Conservation (phyloP, 37 sponge, comb jelly and placozoan genomes). For the Corticium candelabrum region DNA sequence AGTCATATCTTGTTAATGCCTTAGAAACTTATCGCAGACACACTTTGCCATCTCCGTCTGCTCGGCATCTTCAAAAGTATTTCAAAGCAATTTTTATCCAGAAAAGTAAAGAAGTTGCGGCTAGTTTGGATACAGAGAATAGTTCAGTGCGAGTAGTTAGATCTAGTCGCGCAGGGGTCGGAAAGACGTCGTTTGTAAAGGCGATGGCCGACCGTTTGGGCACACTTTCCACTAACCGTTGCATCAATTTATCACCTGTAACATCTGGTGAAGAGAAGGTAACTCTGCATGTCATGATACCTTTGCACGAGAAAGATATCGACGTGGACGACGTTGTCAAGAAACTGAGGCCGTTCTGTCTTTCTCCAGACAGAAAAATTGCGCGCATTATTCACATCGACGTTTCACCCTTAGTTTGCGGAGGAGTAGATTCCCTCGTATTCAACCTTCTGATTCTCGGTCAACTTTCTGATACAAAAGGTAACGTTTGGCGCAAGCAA, state of each 20-base stretch:
- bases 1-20: neutral
- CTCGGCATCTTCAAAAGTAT: neutral
- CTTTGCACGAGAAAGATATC: conserved; percentile 48
- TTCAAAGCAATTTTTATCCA: neutral
- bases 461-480: conserved; percentile 31
- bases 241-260: neutral
- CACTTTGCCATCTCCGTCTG: neutral
- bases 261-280: too few relatives aligned
- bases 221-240: too few relatives aligned
- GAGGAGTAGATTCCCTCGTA: conserved; percentile 26
- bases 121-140: neutral
- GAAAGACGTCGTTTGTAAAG: conserved; percentile 47
- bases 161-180: conserved; percentile 55
- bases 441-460: conserved; percentile 41
- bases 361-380: neutral
- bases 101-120: neutral
- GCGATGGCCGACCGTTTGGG: conserved; percentile 25
- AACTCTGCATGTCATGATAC: conserved; percentile 1
- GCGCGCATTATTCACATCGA: conserved; percentile 46
- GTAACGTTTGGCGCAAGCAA: conserved; percentile 45
- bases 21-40: neutral
- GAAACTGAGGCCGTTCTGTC: neutral
- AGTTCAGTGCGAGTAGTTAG: conserved; percentile 37
- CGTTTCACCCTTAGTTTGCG: conserved; percentile 35
- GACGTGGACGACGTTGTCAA: conserved; percentile 29